These are phyloP conservation scores for Buceros bicornis DNA, from an alignment of 2,797 vertebrate species.

Conservation along the genomic window DNA sequence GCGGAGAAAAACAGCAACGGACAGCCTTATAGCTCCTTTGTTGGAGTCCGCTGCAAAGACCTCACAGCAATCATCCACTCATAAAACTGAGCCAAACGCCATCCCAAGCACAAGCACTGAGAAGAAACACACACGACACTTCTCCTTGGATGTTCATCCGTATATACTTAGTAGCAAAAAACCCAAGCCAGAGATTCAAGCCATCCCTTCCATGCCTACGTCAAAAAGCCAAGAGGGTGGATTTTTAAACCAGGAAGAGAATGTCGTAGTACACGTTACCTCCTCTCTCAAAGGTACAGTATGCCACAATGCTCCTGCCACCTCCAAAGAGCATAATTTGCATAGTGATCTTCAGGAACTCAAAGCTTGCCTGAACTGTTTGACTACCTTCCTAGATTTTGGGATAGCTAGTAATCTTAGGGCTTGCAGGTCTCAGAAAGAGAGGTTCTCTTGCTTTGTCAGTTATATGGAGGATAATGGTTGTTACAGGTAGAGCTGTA, in stretches of 20 bases:
- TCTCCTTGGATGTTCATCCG: conserved; percentile 96
- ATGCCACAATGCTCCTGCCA: neutral
- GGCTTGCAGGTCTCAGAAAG: neutral
- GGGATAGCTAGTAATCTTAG: neutral
- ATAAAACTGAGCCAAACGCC: conserved; percentile 79
- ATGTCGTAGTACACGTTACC: conserved; percentile 87
- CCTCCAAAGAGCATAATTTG: neutral
- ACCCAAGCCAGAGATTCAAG: conserved; percentile 86
- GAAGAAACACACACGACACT: conserved; percentile 94
- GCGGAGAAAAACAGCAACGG: conserved; percentile 90
- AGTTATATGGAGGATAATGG: neutral
- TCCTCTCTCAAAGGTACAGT: conserved; percentile 88
- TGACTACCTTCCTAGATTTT: neutral
- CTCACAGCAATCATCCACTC: conserved; percentile 84
- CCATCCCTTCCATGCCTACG: conserved; percentile 82
- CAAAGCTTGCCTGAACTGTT: neutral
- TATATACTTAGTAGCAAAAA: conserved; percentile 94
- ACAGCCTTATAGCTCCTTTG: conserved; percentile 90
- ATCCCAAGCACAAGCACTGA: conserved; percentile 73
- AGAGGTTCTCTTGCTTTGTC: neutral
- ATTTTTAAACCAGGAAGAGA: conserved; percentile 90
- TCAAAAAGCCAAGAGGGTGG: conserved; percentile 89
- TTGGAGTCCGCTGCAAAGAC: conserved; percentile 87
- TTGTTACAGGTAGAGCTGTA: neutral
- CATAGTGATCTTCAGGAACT: neutral